Conservation (phyloP, 2,888 invertebrate species). For the Liodrosophila aerea region DNA sequence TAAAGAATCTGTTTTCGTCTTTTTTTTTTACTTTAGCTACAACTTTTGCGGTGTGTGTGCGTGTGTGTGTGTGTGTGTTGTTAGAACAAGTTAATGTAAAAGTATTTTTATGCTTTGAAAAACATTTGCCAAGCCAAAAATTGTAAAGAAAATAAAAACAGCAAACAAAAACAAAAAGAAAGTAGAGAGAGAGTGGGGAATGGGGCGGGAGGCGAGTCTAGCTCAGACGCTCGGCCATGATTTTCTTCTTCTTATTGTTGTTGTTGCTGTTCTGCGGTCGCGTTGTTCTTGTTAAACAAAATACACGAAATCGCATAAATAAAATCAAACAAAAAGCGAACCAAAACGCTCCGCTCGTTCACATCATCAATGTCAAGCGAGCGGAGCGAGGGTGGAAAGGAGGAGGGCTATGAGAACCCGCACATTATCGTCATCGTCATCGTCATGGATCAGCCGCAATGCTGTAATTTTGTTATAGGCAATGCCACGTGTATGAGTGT, state of each 20-base stretch:
- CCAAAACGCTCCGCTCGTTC: conserved; percentile 45
- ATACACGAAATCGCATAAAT: conserved; percentile 68
- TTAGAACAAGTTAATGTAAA: conserved; percentile 76
- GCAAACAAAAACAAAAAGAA: conserved; percentile 42
- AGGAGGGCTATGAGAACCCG: conserved; percentile 39
- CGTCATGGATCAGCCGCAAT: conserved; percentile 75
- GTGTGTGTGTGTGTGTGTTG: conserved; percentile 54
- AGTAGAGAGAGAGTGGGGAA: conserved; percentile 6
- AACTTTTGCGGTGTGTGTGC: conserved; percentile 55
- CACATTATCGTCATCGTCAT: conserved; percentile 67
- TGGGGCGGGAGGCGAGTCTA: conserved; percentile 11
- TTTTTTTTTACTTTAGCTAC: conserved; percentile 51
- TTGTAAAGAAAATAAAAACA: conserved; percentile 73
- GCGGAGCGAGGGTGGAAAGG: background rate
- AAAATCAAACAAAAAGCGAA: conserved; percentile 66
- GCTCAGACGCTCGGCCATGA: no score
- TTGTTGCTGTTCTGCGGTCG: conserved; percentile 50
- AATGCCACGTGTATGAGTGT: conserved; percentile 40
- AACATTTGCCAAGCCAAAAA: conserved; percentile 73
- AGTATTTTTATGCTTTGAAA: conserved; percentile 78
- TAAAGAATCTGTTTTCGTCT: no score
- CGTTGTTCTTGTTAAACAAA: conserved; percentile 56
- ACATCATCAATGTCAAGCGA: conserved; percentile 49
- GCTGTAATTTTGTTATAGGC: conserved; percentile 73
- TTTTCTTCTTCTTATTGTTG: background rate